phyloP scores from a whole-genome alignment of 2,888 invertebrate species.

The Tetanocera ferruginea region DNA sequence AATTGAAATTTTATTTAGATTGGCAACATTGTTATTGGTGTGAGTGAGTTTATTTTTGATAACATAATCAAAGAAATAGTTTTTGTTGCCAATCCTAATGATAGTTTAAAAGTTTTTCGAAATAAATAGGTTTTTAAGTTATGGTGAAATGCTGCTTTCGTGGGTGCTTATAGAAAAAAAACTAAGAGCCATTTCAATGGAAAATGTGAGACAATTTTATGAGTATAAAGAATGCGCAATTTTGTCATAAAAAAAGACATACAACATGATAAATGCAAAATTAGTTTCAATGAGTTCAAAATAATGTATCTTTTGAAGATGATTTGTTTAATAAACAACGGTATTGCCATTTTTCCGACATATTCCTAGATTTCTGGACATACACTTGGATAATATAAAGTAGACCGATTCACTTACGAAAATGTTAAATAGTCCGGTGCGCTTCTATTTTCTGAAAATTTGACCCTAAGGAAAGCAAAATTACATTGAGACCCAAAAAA shows the following conservation, averaged over 20 bases:
- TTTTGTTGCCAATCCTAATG: neutral
- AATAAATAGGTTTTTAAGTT: neutral
- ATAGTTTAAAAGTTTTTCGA: neutral
- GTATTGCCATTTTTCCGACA: too few relatives aligned
- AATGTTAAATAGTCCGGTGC: too few relatives aligned
- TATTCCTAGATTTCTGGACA: too few relatives aligned
- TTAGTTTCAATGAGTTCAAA: neutral
- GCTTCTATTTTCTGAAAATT: too few relatives aligned
- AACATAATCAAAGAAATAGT: neutral
- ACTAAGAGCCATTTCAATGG: neutral
- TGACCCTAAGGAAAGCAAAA: too few relatives aligned
- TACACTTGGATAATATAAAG: too few relatives aligned
- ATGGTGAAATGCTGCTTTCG: neutral
- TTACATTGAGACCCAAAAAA: too few relatives aligned
- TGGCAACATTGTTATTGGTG: conserved; percentile 16
- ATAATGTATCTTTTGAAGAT: too few relatives aligned
- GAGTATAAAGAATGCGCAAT: neutral
- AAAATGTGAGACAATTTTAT: too few relatives aligned
- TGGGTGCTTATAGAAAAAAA: neutral
- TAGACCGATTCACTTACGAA: too few relatives aligned
- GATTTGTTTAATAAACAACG: too few relatives aligned
- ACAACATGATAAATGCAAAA: neutral
- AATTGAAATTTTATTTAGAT: conserved; percentile 27
- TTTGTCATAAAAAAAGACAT: neutral
- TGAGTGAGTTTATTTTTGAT: neutral